Percentiles rank a stretch among this genome's conserved stretches.
Evolutionary conservation across 2,113 vertebrate genomes (phyloP).

Genomic region (Ceyx melanurus): DNA sequence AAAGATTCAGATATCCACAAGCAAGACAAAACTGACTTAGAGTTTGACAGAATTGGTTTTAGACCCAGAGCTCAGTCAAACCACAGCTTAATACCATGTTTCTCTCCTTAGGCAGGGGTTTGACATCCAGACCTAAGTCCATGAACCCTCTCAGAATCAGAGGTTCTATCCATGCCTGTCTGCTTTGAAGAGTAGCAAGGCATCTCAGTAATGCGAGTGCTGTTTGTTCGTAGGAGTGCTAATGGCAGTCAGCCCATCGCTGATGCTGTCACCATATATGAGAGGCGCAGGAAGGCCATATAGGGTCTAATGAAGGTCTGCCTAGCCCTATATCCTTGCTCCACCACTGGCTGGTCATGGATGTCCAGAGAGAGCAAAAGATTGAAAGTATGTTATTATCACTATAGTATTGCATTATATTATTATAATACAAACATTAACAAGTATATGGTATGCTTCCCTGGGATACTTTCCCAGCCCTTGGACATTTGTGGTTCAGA

Average conservation of each 20-base stretch:
- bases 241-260: accelerated
- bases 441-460: background rate
- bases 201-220: background rate
- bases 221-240: background rate
- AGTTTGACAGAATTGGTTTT: background rate
- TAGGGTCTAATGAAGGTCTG: background rate
- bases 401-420: background rate
- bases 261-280: background rate
- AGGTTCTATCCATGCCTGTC: background rate
- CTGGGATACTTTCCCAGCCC: background rate
- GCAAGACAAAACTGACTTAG: background rate
- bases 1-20: background rate
- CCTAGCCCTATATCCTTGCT: background rate
- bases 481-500: background rate
- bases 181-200: background rate
- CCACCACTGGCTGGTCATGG: background rate
- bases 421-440: background rate
- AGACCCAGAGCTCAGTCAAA: background rate
- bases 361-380: background rate
- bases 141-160: background rate
- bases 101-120: background rate
- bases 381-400: background rate
- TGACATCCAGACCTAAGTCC: background rate
- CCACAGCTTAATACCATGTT: accelerated
- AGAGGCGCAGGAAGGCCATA: background rate